Evolutionary conservation across 2,888 invertebrate species (phyloP), one percentile per base, ranked within the genome.

Genomic region (Euplagia quadripunctaria): DNA sequence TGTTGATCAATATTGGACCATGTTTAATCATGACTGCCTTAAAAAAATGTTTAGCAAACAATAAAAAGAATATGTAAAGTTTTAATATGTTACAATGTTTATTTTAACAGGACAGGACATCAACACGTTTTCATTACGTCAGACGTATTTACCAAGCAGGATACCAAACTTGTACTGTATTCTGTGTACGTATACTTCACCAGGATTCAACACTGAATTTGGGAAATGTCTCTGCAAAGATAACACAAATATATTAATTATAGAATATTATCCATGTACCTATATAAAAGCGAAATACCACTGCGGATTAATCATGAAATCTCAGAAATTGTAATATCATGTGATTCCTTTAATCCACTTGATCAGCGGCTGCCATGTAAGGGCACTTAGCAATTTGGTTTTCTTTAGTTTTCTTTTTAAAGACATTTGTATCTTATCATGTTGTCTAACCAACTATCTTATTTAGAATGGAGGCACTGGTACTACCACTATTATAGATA

Each of bases 131-230:
- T 78, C 41, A 58, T 11, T 17, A 42, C 16, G 64, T 74, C 61
- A 95, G 8, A 94, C 83, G 78, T 94, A 96, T 90, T 91, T 94
- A 63, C 96, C 95, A 0, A 96, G 88, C 9, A 95, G 85, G 70
- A 94, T 87, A 76, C 97, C 97, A 89, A 97, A 98, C 93, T 97
- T 98, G 90, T 97, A 98, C 75, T 97, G 96, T 63, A 98, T 97
- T 76, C 94, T 96, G 85, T 98, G 98, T 42, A 95, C 91, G 87
- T 98, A 98, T 1, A 95, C 94, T 84, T 98, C 96, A 3, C 97
- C 97, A 16, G 98, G 98, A 85, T 97, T 96, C 66, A 98, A 85
- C 68, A 98, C 96, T 8, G 97, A 96, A 73, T 96, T 97, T 3
- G 98, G 98, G 84, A 98, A 98, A 84, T 97, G 97, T 83, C 92